Conservation (phyloP, 2,113 vertebrate species). For the Axis porcinus region DNA sequence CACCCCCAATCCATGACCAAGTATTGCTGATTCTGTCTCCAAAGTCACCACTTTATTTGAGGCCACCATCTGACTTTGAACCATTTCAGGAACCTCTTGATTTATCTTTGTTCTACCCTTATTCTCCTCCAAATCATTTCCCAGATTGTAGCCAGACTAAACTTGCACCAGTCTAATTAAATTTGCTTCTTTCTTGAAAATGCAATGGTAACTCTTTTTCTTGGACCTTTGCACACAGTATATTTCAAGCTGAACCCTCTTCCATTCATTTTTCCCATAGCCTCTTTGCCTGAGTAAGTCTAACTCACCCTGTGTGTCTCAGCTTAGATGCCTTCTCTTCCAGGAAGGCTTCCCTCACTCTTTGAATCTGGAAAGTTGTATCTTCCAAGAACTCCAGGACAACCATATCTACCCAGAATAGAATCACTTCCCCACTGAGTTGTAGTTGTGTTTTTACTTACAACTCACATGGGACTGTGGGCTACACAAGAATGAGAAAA, state of each 20-base stretch:
- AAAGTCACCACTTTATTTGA: neutral
- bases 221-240: neutral
- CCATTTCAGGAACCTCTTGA: neutral
- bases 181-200: neutral
- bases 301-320: neutral
- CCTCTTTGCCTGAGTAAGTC: neutral
- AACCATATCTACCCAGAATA: rapidly evolving
- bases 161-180: neutral
- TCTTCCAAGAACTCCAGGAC: neutral
- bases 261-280: neutral
- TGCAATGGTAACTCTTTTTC: neutral
- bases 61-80: neutral
- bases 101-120: neutral
- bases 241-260: neutral
- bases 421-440: neutral
- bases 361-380: neutral
- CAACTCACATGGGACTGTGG: neutral
- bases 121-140: neutral
- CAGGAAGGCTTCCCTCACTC: neutral
- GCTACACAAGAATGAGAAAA: neutral
- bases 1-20: neutral
- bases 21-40: neutral
- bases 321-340: neutral
- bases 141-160: neutral
- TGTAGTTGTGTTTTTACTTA: neutral